Conservation (phyloP, 1,140 invertebrate species). For the Cardiocondyla obscurior region DNA sequence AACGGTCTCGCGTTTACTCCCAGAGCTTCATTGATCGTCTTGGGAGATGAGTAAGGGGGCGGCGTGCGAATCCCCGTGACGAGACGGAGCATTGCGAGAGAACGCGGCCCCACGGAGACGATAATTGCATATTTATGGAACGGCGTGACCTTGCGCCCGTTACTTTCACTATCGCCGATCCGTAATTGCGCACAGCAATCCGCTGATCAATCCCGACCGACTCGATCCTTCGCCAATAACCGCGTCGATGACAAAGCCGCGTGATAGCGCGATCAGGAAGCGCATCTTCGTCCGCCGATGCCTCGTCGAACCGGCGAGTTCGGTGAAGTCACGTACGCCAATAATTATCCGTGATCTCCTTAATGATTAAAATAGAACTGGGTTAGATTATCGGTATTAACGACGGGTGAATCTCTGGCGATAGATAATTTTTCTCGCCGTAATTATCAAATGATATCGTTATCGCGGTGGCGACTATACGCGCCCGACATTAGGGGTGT, state of each 20-base stretch:
- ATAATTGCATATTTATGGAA: slow-evolving; percentile 65
- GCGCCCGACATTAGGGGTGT: background rate
- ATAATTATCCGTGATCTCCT: background rate
- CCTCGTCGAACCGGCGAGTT: background rate
- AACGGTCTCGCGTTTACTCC: slow-evolving; percentile 12
- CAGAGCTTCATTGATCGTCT: slow-evolving; percentile 61
- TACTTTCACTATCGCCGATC: slow-evolving; percentile 54
- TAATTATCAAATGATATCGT: background rate
- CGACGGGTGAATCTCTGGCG: background rate
- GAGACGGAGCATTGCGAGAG: slow-evolving; percentile 20
- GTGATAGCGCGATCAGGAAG: background rate
- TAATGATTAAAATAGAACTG: background rate
- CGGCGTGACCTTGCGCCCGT: slow-evolving; percentile 45
- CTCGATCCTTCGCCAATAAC: background rate
- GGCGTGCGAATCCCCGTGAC: slow-evolving; percentile 31
- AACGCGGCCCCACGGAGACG: slow-evolving; percentile 38
- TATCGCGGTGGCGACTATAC: background rate
- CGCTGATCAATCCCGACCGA: background rate
- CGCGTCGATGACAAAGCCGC: background rate
- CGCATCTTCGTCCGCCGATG: background rate
- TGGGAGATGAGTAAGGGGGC: slow-evolving; percentile 45
- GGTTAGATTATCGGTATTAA: background rate
- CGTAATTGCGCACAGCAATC: slow-evolving; percentile 3
- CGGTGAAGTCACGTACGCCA: too few relatives aligned
- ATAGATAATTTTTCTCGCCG: background rate